Conservation (phyloP, 2,797 vertebrate species). For the Silurus aristotelis region DNA sequence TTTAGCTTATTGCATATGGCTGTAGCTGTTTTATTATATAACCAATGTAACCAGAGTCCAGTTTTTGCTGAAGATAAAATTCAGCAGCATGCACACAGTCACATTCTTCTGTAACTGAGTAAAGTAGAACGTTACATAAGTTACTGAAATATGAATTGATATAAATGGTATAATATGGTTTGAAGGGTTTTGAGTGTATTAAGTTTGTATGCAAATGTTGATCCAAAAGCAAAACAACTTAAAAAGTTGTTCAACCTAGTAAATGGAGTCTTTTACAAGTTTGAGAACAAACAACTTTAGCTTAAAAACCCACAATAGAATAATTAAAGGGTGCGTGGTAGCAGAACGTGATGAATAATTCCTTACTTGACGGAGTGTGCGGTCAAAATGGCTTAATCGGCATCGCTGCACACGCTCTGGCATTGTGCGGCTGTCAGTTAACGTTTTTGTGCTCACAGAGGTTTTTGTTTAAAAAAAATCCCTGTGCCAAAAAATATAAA, state of each 20-base stretch:
- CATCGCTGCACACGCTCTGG: neutral
- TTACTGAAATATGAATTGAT: neutral
- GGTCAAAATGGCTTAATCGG: neutral
- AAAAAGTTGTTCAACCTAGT: neutral
- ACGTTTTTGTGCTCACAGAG: neutral
- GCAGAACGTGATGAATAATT: neutral
- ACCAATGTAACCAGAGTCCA: neutral
- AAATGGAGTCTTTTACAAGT: neutral
- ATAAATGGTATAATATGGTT: neutral
- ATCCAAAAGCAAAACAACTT: neutral
- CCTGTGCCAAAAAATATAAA: neutral
- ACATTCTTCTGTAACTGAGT: neutral
- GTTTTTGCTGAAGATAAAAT: neutral
- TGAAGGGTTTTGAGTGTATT: neutral
- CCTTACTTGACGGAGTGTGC: neutral
- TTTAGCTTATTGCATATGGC: neutral
- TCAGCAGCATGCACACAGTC: neutral
- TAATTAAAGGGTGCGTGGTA: neutral
- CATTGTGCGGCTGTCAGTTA: slow-evolving; percentile 9
- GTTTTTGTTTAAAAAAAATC: neutral
- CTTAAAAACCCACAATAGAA: neutral
- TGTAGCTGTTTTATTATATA: neutral
- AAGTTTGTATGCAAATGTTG: neutral
- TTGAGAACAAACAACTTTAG: too few relatives aligned
- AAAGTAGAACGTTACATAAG: neutral